A percentile compares a stretch with the other conserved stretches of the same genome.
phyloP scores from a whole-genome alignment of 2,797 vertebrate species.

The Coregonus suidteri region DNA sequence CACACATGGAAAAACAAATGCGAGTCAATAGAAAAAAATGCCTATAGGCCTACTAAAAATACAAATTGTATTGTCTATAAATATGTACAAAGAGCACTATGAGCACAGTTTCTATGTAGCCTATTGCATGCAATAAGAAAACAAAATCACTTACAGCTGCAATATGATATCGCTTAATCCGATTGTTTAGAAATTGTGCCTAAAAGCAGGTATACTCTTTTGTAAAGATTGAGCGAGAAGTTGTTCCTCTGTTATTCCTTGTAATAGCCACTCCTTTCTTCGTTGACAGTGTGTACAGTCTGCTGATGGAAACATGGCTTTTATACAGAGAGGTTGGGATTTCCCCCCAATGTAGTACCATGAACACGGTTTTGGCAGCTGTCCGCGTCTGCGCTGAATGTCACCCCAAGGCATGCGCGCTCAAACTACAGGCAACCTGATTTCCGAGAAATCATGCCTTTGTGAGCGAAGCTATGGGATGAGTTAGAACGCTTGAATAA shows the following conservation, averaged over 20 bases:
- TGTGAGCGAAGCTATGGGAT: slow-evolving; percentile 51
- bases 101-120: too few species aligned
- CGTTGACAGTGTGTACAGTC: neutral
- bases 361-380: neutral
- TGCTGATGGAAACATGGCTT: neutral
- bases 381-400: slow-evolving; percentile 20
- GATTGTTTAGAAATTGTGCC: neutral
- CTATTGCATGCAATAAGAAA: neutral
- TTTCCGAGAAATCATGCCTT: slow-evolving; percentile 92
- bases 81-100: too few species aligned
- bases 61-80: too few species aligned
- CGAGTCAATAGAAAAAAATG: too few species aligned
- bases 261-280: neutral
- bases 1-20: too few species aligned
- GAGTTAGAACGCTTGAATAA: too few species aligned
- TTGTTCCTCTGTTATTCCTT: neutral
- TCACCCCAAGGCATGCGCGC: neutral
- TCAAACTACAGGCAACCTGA: slow-evolving; percentile 59
- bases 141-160: neutral
- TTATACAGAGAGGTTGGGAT: neutral
- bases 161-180: neutral
- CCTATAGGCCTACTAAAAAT: too few species aligned
- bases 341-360: neutral
- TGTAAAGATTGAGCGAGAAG: neutral
- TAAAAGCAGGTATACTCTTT: neutral